These are phyloP conservation scores for Struthio camelus DNA, from an alignment of 2,113 vertebrate species.

Conservation along the genomic window DNA sequence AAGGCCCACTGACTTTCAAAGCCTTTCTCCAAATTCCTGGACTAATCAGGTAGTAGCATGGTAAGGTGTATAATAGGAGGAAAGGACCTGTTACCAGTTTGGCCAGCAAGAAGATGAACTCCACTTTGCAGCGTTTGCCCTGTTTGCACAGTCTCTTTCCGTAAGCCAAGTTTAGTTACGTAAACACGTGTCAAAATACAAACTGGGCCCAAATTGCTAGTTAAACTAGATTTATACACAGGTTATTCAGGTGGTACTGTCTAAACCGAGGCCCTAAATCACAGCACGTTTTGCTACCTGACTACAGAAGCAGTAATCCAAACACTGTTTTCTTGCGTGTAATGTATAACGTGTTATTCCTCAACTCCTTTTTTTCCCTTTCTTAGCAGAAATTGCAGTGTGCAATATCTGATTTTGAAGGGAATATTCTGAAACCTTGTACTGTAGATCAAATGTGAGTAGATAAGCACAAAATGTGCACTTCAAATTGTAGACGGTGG, in stretches of 20 bases:
- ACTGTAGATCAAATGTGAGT: neutral
- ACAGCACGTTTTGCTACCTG: neutral
- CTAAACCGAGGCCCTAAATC: neutral
- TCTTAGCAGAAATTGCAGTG: neutral
- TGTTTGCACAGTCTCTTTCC: neutral
- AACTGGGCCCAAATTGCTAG: neutral
- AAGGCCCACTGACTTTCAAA: neutral
- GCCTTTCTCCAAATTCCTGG: neutral
- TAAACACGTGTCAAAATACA: neutral
- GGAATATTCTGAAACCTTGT: neutral
- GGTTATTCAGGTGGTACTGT: neutral
- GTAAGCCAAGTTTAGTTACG: neutral
- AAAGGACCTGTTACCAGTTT: neutral
- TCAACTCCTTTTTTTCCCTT: neutral
- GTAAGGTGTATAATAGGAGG: neutral
- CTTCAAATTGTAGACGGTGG: neutral
- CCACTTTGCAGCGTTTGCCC: neutral
- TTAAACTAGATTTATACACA: neutral
- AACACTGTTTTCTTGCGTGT: neutral
- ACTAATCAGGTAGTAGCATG: neutral
- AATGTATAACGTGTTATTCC: neutral
- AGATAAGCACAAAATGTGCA: neutral
- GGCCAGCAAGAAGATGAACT: neutral
- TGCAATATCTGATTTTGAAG: neutral
- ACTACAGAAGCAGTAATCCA: neutral